Base-by-base conservation (phyloP, 92 coral and sea anemone species). In the Epizoanthus scotinus region DNA sequence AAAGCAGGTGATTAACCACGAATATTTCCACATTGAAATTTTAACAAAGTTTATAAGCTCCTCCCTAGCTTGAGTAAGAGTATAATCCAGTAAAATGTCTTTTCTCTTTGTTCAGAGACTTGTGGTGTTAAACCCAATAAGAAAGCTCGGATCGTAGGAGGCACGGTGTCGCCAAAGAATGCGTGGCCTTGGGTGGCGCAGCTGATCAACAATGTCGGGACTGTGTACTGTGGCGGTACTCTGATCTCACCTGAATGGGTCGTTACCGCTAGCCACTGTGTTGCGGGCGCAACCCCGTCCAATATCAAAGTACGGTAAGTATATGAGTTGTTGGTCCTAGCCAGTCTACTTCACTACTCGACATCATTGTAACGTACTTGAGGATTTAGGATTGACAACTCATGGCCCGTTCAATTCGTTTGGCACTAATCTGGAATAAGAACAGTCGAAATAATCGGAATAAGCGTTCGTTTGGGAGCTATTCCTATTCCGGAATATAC, bases 261-360 rank as follows among this genome's bases (percentile, higher is more conserved):
- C 2, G 82, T 77, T 58, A 58, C 82, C 54, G 82, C 82, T 77
- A 66, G 67, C 5, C 70, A 77, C 1, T 77, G 82, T 59, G 67
- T 77, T 62, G n/a, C 3, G 13, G 25, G 52, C 50, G 49, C 6
- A 29, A 21, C 27, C 19, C 29, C 82, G 49, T 49, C 60, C 12
- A 13, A 20, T 8, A 49, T 50, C 36, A 13, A 38, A 71, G 42
- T 49, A 9, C 77, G 57, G 77, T 71, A 71, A 25, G 77, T 71
- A 66, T 31, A 29, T 8, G 21, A 26, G n/a, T n/a, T n/a, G 40
- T 34, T 6, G 40, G 40, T 34, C 5, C 5, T 34, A 34, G 40
- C 40, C 5, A 34, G 40, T 34, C 40, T 34, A 6, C 40, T 34
- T 34, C 40, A 34, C 40, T 1, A 34, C 40, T 34, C 40, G 2